These are phyloP conservation scores for Oreortyx pictus DNA, from an alignment of 2,797 vertebrate species.

Conservation along the genomic window DNA sequence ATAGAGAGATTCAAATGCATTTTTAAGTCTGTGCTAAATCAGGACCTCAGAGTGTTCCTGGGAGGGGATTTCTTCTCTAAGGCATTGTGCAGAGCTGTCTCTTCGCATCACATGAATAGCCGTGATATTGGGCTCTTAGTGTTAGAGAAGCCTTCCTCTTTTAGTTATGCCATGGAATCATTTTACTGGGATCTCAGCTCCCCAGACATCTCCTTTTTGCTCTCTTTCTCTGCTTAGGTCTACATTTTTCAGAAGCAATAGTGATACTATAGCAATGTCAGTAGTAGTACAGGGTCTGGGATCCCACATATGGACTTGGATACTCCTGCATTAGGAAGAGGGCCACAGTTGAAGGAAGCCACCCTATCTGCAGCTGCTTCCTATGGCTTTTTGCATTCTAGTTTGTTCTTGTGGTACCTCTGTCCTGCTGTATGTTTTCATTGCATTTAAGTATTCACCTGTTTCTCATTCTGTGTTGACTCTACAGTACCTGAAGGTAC, in stretches of 20 bases:
- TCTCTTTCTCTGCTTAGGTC: slow-evolving; percentile 16
- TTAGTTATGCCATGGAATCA: background rate
- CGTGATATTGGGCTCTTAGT: slow-evolving; percentile 16
- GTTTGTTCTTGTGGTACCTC: background rate
- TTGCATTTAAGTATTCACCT: fast-evolving
- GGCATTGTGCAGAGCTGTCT: slow-evolving; percentile 56
- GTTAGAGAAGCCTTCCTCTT: slow-evolving; percentile 36
- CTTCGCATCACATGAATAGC: slow-evolving; percentile 47
- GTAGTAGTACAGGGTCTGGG: background rate
- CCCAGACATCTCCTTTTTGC: slow-evolving; percentile 30
- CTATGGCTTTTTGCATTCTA: background rate
- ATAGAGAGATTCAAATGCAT: slow-evolving; percentile 35
- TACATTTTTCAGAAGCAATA: background rate
- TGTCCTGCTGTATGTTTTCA: background rate
- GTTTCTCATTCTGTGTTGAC: background rate
- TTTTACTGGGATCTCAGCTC: slow-evolving; percentile 3
- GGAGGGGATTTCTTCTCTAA: slow-evolving; percentile 58
- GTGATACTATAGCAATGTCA: background rate
- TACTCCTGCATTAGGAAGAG: background rate
- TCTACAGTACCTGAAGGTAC: background rate
- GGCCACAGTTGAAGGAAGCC: background rate
- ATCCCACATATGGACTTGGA: background rate
- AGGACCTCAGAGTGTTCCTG: slow-evolving; percentile 57
- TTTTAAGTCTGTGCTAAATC: slow-evolving; percentile 66
- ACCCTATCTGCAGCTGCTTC: background rate